A percentile compares a stretch with the other conserved stretches of the same genome.
Conservation (phyloP, 2,888 invertebrate genomes). For the Oscheius sp. region DNA sequence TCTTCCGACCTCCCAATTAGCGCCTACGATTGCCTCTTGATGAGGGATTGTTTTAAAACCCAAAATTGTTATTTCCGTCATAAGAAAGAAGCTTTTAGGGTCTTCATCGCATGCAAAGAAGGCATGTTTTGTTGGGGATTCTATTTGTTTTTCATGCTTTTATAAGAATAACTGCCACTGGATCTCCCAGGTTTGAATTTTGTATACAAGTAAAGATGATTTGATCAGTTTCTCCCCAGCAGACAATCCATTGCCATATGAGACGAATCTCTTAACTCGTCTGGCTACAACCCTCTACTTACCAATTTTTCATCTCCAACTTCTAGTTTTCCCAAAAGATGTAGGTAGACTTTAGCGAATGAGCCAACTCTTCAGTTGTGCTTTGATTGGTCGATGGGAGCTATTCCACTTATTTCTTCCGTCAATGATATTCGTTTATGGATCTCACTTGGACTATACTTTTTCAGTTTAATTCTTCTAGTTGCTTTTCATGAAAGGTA, state of each 20-base stretch:
- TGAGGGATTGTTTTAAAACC: background rate
- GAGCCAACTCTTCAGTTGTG: conserved; percentile 78
- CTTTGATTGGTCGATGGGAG: conserved; percentile 99
- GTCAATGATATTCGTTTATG: conserved; percentile 79
- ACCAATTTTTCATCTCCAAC: conserved; percentile 87
- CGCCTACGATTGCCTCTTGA: conserved; percentile 10
- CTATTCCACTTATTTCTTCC: conserved; percentile 85
- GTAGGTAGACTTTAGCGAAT: conserved; percentile 18
- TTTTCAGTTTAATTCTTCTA: too few relatives aligned
- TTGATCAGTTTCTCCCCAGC: conserved; percentile 79
- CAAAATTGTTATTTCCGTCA: background rate
- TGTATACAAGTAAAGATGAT: too few relatives aligned
- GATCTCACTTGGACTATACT: background rate
- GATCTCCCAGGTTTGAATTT: conserved; percentile 3
- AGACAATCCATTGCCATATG: conserved; percentile 94
- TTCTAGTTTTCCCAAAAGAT: conserved; percentile 81
- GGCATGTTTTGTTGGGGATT: too few relatives aligned
- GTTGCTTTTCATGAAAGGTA: too few relatives aligned
- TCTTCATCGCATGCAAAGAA: too few relatives aligned
- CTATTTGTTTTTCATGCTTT: background rate
- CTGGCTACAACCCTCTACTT: conserved; percentile 89
- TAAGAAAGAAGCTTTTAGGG: too few relatives aligned
- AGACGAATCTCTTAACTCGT: conserved; percentile 80
- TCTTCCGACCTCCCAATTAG: conserved; percentile 22
- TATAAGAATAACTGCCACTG: background rate